Base-by-base conservation (phyloP, 37 sponge, comb jelly and placozoan genomes). In the Axinella damicornis region DNA sequence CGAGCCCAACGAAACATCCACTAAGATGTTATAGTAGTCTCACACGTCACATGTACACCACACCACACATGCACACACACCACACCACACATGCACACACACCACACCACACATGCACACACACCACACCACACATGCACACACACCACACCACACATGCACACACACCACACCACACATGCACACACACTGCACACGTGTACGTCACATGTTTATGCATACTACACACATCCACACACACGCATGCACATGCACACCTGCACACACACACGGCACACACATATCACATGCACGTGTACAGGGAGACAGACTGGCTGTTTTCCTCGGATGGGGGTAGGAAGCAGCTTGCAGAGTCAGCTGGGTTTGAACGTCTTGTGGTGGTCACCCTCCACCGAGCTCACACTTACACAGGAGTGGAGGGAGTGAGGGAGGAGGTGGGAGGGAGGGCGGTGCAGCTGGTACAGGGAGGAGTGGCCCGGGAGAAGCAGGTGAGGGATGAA, bases 271-370 rank as follows among this genome's bases (percentile, higher is more conserved):
- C n/a, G n/a, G n/a, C n/a, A n/a, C n/a, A n/a, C n/a, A n/a, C n/a
- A n/a, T n/a, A n/a, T n/a, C n/a, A n/a, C 46, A 46, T 9, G 4
- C 9, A 9, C 46, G 9, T 9, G 9, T 59, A 2, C 39, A 95
- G 96, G 69, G 94, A 95, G 66, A 72, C 63, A 9, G 90, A 95
- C 21, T 92, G 93, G 96, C 53, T 95, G 30, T 95, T 95, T 65
- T 79, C 84, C 41, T 68, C 80, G 20, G 79, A 85, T 46, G 67
- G 62, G 67, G 96, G 96, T 2, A 74, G 81, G 1, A 30, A 2
- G 0, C 80, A 92, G 65, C 82, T 95, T 41, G 87, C 96, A 34
- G 91, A 80, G 21, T 82, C 83, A 22, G 90, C 94, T 25, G 86
- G 96, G 1, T 90, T 53, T 66, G 72, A 90, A 60, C 76, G 91